These are phyloP conservation scores for Ovibos moschatus DNA, from an alignment of 2,113 vertebrate genomes.

Conservation along the genomic window DNA sequence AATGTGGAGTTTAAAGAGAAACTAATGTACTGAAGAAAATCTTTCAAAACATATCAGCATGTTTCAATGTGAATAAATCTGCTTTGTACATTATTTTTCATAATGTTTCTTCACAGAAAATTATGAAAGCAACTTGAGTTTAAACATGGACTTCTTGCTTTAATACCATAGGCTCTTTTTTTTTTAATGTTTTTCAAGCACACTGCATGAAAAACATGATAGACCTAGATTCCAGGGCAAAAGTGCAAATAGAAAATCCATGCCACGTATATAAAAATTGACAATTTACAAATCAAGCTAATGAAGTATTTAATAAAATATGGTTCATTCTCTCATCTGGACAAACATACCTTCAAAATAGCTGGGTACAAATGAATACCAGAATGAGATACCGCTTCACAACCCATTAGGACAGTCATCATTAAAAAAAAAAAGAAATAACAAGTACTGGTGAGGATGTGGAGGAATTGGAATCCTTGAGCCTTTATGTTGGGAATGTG, in stretches of 20 bases:
- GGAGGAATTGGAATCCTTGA: neutral
- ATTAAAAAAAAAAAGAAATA: neutral
- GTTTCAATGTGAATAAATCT: conserved; percentile 54
- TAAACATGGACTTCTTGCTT: conserved; percentile 9
- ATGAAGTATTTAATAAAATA: neutral
- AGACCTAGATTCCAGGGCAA: neutral
- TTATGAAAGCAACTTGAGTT: conserved; percentile 40
- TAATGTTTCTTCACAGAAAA: conserved; percentile 55
- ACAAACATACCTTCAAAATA: neutral
- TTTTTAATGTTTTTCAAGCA: neutral
- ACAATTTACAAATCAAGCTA: neutral
- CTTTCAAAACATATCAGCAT: conserved; percentile 66
- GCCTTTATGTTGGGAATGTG: neutral
- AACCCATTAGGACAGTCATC: neutral
- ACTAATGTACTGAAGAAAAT: conserved; percentile 68
- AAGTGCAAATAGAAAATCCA: neutral
- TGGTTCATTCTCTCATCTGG: neutral
- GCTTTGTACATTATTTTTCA: conserved; percentile 47
- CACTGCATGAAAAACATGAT: conserved; percentile 24
- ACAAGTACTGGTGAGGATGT: neutral
- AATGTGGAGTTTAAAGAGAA: conserved; percentile 75
- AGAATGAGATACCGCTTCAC: neutral
- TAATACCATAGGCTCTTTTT: neutral
- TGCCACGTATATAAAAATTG: neutral
- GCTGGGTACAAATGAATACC: neutral